These are phyloP conservation scores for Holotrichia oblita DNA, from an alignment of 1,140 invertebrate species.

Conservation along the genomic window DNA sequence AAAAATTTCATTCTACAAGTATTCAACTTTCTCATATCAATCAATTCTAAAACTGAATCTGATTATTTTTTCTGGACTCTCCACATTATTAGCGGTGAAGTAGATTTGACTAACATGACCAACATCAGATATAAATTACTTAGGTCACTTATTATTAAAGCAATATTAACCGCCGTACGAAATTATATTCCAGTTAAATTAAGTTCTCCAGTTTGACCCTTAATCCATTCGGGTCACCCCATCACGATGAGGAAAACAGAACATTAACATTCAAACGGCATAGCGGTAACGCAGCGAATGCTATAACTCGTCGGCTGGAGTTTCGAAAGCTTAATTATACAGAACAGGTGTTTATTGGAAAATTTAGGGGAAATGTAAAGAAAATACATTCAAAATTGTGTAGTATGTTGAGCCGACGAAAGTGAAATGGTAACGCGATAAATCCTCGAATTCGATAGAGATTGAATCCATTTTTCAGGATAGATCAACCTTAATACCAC, in stretches of 20 bases:
- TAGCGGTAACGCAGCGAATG: not conserved
- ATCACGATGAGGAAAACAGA: no score
- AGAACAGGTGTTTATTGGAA: slow-evolving; percentile 6
- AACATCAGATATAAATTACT: slow-evolving; percentile 15
- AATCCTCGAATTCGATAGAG: not conserved
- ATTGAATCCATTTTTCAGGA: not conserved
- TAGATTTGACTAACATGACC: not conserved
- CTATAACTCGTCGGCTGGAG: not conserved
- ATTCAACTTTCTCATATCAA: not conserved
- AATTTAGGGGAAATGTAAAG: not conserved
- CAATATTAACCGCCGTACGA: not conserved
- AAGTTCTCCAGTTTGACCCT: slow-evolving; percentile 16
- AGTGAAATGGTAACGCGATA: not conserved
- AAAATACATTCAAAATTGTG: not conserved
- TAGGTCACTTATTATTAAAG: not conserved
- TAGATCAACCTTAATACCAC: not conserved
- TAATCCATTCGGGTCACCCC: not conserved
- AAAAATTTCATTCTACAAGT: no score
- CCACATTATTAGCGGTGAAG: not conserved
- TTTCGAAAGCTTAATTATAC: slow-evolving; percentile 30
- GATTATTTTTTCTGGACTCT: not conserved
- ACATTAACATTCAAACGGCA: slow-evolving; percentile 23
- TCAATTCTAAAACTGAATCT: no score
- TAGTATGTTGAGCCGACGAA: not conserved
- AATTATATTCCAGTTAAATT: not conserved